Evolutionary conservation across 2,888 invertebrate species (phyloP).

Genomic region (Drosophila melanosoma): DNA sequence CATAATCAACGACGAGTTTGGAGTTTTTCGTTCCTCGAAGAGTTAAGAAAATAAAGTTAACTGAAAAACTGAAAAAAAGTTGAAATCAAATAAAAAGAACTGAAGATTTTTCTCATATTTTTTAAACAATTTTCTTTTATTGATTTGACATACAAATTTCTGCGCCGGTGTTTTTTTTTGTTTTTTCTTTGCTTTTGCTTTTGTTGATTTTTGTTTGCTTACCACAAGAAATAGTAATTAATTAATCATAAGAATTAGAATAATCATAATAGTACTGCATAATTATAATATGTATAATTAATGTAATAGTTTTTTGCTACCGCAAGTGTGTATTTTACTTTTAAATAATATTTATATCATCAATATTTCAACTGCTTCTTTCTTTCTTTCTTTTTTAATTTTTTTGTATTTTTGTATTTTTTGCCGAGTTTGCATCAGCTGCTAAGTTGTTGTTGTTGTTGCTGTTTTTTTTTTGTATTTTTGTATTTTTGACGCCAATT

Average conservation of each 20-base stretch:
- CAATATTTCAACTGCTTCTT: conserved; percentile 34
- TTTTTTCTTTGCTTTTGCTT: conserved; percentile 35
- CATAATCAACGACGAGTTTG: neutral
- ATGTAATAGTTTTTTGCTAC: conserved; percentile 80
- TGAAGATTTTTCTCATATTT: conserved; percentile 50
- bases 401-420: conserved; percentile 35
- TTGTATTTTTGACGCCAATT: conserved; percentile 63
- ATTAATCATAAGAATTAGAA: conserved; percentile 79
- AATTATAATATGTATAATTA: conserved; percentile 74
- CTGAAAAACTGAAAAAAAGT: conserved; percentile 17
- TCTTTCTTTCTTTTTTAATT: conserved; percentile 24
- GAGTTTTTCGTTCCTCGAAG: neutral
- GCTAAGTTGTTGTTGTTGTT: conserved; percentile 45
- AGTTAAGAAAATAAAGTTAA: conserved; percentile 1
- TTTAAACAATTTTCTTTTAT: conserved; percentile 79
- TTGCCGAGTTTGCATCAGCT: conserved; percentile 30
- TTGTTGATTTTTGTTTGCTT: conserved; percentile 62
- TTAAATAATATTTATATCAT: conserved; percentile 71
- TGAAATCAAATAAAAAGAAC: conserved; percentile 41
- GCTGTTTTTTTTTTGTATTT: conserved; percentile 30
- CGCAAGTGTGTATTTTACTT: conserved; percentile 68
- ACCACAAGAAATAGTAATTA: conserved; percentile 74
- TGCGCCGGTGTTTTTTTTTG: conserved; percentile 66
- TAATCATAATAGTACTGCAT: conserved; percentile 78
- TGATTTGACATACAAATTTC: conserved; percentile 80